Conservation (phyloP, 2,888 invertebrate genomes). For the Resseliella maxima region DNA sequence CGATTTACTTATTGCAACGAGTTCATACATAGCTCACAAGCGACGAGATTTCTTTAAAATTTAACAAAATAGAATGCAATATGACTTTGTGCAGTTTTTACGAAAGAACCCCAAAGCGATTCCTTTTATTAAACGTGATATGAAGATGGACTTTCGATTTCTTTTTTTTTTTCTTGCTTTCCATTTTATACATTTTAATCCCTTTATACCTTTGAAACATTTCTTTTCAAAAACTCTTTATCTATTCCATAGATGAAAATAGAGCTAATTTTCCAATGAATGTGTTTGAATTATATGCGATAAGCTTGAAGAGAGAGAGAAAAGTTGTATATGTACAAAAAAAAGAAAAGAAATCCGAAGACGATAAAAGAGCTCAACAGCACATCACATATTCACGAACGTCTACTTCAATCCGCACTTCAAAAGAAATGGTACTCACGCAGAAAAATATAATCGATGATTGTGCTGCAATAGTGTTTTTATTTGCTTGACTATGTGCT, state of each 20-base stretch:
- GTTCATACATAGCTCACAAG: background rate
- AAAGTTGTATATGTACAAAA: background rate
- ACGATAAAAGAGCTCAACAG: background rate
- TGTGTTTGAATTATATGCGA: slow-evolving; percentile 13
- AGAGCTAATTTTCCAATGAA: slow-evolving; percentile 51
- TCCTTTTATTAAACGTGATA: slow-evolving; percentile 16
- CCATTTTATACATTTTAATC: background rate
- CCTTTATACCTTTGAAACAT: background rate
- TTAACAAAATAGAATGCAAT: background rate
- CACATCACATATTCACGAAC: background rate
- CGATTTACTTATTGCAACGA: background rate
- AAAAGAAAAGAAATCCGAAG: background rate
- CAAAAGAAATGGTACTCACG: background rate
- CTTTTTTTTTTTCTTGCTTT: background rate
- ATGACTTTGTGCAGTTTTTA: slow-evolving; percentile 41
- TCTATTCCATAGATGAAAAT: slow-evolving; percentile 30
- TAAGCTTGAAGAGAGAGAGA: slow-evolving; percentile 3
- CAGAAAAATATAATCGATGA: background rate
- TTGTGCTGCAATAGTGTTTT: background rate
- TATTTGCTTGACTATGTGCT: background rate
- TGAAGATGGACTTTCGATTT: slow-evolving; percentile 26
- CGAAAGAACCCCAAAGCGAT: background rate
- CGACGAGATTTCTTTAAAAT: background rate
- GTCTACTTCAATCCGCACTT: background rate
- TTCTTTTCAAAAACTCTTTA: background rate